Base-by-base conservation (phyloP, 2,888 invertebrate genomes). In the Drosophila fungiperda region DNA sequence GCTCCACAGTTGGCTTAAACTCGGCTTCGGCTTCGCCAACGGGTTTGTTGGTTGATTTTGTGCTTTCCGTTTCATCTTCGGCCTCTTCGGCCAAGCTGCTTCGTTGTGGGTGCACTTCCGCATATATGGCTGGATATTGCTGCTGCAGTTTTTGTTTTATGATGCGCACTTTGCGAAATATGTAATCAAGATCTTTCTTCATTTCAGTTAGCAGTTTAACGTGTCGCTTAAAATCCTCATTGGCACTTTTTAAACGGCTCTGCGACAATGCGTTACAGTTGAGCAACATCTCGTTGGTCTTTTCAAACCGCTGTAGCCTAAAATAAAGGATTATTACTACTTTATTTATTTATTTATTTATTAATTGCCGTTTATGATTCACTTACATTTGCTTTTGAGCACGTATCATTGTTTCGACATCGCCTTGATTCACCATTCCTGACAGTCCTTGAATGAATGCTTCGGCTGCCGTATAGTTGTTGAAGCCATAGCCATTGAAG, bases 241-340 rank as follows among this genome's bases (percentile, higher is more conserved):
- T 96, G 0, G 98, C 98, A 26, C 95, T 95, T 90, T 98, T 97
- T 62, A 98, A 95, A 15, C 99, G 95, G 76, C 96, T 96, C 4
- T 97, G 96, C 1, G 99, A 98, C n/a, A 99, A 93, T 23, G 97
- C 97, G 93, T 99, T 99, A 92, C 99, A 99, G 92, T 99, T 99
- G 12, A 98, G 96, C 36, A 99, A 94, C 99, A 99, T 99, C 94
- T 99, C 99, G 91, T 99, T 99, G 0, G 99, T 99, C 93, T 99
- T 99, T 92, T 99, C 99, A 94, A 99, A 99, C 64, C 99, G 95
- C 89, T 98, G 97, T 33, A 99, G 93, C 97, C 98, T 98, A 91
- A 3, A 62, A 35, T 4, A 42, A 53, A 45, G 15, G 4, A 8
- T 15, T 23, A 23, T 45, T 45, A 45, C 20, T 32, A n/a, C 15